These are phyloP conservation scores for Chelonia mydas DNA, from an alignment of 2,797 vertebrate species.

Conservation along the genomic window DNA sequence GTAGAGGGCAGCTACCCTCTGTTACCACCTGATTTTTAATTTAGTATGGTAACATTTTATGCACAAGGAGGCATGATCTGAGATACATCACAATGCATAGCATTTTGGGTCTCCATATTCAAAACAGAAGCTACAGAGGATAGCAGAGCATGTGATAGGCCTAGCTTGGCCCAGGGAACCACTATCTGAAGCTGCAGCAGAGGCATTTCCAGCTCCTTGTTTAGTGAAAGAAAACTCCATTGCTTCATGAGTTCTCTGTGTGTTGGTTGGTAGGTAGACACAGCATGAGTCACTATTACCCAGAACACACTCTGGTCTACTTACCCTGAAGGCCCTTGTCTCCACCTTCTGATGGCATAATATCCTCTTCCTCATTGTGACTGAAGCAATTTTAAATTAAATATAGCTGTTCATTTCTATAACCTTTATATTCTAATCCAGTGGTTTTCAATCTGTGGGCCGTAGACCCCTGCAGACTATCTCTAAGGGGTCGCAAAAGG, in stretches of 20 bases:
- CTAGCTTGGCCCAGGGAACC: neutral
- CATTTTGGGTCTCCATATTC: neutral
- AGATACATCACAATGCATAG: neutral
- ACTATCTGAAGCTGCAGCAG: neutral
- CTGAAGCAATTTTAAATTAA: slow-evolving; percentile 55
- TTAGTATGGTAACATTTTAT: neutral
- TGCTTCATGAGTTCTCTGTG: neutral
- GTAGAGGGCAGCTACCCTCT: slow-evolving; percentile 50
- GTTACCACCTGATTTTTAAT: slow-evolving; percentile 41
- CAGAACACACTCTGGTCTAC: neutral
- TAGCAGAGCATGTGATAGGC: neutral
- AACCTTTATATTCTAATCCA: slow-evolving; percentile 19
- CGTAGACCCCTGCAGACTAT: neutral
- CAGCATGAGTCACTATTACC: neutral
- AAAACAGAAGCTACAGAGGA: neutral
- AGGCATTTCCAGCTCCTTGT: neutral
- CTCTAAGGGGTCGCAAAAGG: neutral
- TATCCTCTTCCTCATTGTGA: neutral
- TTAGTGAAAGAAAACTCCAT: neutral
- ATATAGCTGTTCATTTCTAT: slow-evolving; percentile 7
- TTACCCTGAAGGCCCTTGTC: neutral
- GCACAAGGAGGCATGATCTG: neutral
- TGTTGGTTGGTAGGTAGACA: neutral
- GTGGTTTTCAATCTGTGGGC: neutral
- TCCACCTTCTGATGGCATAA: neutral